phyloP scores from a whole-genome alignment of 2,113 vertebrate genomes.

The Chiloscyllium plagiosum region DNA sequence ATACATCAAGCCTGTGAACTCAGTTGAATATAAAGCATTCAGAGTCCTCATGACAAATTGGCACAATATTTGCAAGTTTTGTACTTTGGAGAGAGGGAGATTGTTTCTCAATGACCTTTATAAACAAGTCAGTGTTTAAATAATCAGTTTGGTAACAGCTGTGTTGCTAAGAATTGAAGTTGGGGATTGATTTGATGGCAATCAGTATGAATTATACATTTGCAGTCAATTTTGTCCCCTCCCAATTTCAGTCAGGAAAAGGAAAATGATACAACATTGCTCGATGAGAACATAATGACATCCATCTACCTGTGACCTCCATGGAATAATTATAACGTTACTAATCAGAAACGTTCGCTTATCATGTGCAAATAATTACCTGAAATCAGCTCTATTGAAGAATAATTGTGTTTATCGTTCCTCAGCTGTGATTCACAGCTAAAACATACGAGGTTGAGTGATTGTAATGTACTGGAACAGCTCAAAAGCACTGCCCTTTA shows the following conservation, averaged over 20 bases:
- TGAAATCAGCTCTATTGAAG: conserved; percentile 25
- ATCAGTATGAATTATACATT: background rate
- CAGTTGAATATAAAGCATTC: background rate
- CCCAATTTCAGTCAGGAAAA: background rate
- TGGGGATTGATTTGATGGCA: background rate
- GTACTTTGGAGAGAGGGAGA: background rate
- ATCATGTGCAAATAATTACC: background rate
- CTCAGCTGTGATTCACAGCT: background rate
- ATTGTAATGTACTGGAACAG: background rate
- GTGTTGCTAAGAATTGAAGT: background rate
- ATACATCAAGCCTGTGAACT: background rate
- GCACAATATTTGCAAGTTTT: background rate
- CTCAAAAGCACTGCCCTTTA: background rate
- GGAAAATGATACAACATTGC: background rate
- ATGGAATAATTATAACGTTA: conserved; percentile 18
- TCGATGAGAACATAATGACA: background rate
- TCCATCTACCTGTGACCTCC: background rate
- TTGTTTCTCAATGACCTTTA: background rate
- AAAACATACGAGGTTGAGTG: background rate
- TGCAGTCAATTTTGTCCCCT: background rate
- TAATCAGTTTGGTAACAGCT: background rate
- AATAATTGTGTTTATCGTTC: conserved; percentile 20
- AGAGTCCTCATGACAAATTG: background rate
- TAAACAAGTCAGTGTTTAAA: background rate
- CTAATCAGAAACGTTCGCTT: conserved; percentile 1